Evolutionary conservation across 2,113 vertebrate genomes (phyloP), one percentile per base, ranked within the genome.

Genomic region (Ramphastos sulfuratus): DNA sequence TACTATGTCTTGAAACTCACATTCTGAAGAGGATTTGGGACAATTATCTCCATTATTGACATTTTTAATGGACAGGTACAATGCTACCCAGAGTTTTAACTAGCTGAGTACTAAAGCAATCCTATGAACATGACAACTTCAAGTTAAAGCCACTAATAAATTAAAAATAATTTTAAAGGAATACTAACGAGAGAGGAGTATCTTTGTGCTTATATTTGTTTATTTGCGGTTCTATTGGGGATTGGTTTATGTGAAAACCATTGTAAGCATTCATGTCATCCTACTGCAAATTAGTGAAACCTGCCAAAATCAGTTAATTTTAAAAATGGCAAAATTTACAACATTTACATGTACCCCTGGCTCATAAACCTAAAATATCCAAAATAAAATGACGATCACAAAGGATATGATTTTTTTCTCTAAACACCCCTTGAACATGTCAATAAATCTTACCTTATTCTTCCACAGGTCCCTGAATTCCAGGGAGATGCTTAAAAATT

Each of bases 401-500:
- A 81, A n/a, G 18, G 14, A 64, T 72, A 64, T 9, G 27, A 55
- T 87, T 60, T 85, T 10, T 52, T 83, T 66, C 61, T 81, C 61
- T 90, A 90, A 89, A 66, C 46, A 64, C 15, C 14, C 54, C 58
- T 84, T 61, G 61, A 78, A 84, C 7, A 37, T 3, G 9, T 69
- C 48, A 82, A 67, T 58, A 78, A 82, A 19, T 84, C 84, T 86
- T 90, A 72, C 44, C 37, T 92, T 82, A 69, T 75, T 93, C 37
- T 87, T 82, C 78, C 44, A 72, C 2, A 84, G 70, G 27, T 70
- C 65, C 60, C 81, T 87, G 54, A 92, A 87, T 79, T 89, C 55
- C 65, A 92, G 77, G 78, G 77, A 94, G 61, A 90, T 48, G 56
- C 50, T 92, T 87, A 89, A 82, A 94, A 91, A 79, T 75, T 54